Evolutionary conservation across 2,888 invertebrate genomes (phyloP), one percentile per base, ranked within the genome.

Genomic region (Brachycybe producta): DNA sequence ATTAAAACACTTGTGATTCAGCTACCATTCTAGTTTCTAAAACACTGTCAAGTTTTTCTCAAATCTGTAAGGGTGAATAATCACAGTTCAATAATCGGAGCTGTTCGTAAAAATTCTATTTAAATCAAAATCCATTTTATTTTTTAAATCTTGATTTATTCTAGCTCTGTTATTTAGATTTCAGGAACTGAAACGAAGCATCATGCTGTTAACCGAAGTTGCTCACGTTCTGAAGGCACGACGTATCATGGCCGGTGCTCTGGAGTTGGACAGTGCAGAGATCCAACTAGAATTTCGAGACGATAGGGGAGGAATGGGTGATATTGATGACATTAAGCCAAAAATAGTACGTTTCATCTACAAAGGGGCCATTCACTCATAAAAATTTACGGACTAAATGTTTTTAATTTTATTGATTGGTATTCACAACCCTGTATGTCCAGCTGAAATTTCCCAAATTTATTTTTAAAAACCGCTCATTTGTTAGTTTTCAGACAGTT

Each of bases 261-360:
- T 67, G 23, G 65, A 66, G 51, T 58, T 67, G 30, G 66, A 67
- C 53, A 64, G 65, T 46, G 59, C 63, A 3, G 67, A 67, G 55
- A 65, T 66, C 11, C 61, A 62, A 49, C 62, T 66, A 24, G 63
- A 65, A 55, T 61, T 67, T 47, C 62, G 64, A 42, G 59, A 60
- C 11, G 59, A 62, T 56, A 60, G 40, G 5, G 43, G 40, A 5
- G n/a, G n/a, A n/a, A n/a, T n/a, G n/a, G 47, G 49, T 17, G 8
- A 26, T 11, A 8, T 52, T 23, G 49, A 49, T 15, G 23, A 41
- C 28, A 47, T 54, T 3, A 54, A 52, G 35, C 44, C 54, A 15
- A 50, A 55, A 43, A 38, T 53, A 38, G 50, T 36, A 19, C 32
- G 44, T 23, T 30, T 30, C n/a, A n/a, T n/a, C 32, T n/a, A 30